These are phyloP conservation scores for Eudyptes chrysolophus DNA, from an alignment of 2,113 vertebrate species.

Conservation along the genomic window DNA sequence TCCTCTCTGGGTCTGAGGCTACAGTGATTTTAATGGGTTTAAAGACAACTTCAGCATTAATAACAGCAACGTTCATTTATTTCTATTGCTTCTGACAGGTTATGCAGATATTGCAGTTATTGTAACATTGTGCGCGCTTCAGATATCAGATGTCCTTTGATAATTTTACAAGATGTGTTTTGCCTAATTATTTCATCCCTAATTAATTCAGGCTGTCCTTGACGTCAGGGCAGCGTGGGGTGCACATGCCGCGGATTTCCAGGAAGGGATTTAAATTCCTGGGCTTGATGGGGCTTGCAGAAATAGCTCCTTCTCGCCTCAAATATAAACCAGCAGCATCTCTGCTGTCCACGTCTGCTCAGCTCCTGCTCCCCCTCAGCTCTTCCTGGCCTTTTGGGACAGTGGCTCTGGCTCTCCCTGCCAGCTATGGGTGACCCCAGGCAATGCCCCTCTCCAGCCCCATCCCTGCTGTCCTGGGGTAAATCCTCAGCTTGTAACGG, in stretches of 20 bases:
- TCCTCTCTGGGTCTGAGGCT: not conserved
- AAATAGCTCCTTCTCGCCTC: not conserved
- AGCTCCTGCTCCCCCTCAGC: not conserved
- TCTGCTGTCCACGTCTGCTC: fast-evolving
- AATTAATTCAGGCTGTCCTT: slow-evolving; percentile 6
- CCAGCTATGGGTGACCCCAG: not conserved
- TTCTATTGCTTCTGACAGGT: slow-evolving; percentile 42
- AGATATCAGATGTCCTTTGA: slow-evolving; percentile 18
- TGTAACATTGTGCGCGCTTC: not conserved
- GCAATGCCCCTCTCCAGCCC: not conserved
- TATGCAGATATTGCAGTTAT: slow-evolving; percentile 21
- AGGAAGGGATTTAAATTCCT: not conserved
- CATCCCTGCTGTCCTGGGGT: not conserved
- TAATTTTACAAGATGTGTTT: slow-evolving; percentile 45
- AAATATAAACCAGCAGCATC: not conserved
- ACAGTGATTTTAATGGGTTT: slow-evolving; percentile 2
- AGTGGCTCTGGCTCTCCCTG: not conserved
- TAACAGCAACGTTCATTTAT: not conserved
- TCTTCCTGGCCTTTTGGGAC: not conserved
- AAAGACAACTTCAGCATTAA: slow-evolving; percentile 31
- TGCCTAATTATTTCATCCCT: slow-evolving; percentile 34
- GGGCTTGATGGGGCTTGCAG: not conserved
- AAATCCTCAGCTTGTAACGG: not conserved
- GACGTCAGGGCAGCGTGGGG: not conserved
- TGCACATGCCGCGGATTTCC: not conserved